Evolutionary conservation across 2,113 vertebrate genomes (phyloP).

Genomic region (Cephalopholis sonnerati): DNA sequence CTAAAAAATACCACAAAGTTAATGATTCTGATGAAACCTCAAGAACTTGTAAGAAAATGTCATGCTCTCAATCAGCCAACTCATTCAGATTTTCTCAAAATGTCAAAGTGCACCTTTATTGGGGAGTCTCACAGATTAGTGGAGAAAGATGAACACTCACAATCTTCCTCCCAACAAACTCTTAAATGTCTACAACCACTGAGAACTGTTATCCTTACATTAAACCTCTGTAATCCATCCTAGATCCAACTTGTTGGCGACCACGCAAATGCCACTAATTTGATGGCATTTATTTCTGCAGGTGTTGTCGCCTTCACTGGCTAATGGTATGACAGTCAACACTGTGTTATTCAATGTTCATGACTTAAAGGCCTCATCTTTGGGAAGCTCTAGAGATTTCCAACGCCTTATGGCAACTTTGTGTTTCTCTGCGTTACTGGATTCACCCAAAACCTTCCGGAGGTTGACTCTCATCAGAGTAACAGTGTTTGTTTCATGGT

Average conservation of each 20-base stretch:
- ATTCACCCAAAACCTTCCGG: constrained; percentile 85
- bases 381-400: constrained; percentile 90
- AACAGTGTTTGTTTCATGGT: constrained; percentile 87
- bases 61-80: neutral
- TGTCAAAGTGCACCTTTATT: constrained; percentile 57
- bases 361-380: constrained; percentile 84
- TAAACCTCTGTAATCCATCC: neutral
- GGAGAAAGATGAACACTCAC: constrained; percentile 7
- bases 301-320: neutral
- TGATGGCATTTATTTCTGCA: neutral
- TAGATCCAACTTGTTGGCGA: neutral
- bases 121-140: neutral
- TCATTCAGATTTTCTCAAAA: neutral
- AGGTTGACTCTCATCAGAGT: constrained; percentile 91
- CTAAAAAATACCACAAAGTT: neutral
- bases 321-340: neutral
- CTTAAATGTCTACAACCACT: neutral
- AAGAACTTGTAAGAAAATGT: neutral
- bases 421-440: constrained; percentile 86
- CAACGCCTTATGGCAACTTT: constrained; percentile 91
- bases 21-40: neutral
- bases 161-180: neutral
- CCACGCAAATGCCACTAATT: neutral
- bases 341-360: constrained; percentile 33
- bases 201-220: neutral